A percentile compares a stretch with the other conserved stretches of the same genome.
Evolutionary conservation across 2,888 invertebrate genomes (phyloP).

Genomic region (Hypomecis atomaria): DNA sequence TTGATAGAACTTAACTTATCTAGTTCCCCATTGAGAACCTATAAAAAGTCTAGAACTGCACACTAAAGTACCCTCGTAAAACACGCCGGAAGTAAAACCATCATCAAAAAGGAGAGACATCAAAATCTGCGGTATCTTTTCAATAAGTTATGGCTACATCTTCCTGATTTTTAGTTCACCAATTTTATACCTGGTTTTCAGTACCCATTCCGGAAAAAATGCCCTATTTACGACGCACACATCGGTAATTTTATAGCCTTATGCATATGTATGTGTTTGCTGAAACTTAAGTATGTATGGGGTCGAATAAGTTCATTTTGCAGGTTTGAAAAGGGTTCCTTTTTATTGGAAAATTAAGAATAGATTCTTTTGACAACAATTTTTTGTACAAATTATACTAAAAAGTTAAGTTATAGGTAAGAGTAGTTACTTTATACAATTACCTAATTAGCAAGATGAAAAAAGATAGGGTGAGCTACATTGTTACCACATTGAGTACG

Average conservation of each 20-base stretch:
- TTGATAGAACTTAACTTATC: background rate
- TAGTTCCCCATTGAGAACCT: background rate
- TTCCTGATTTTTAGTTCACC: slow-evolving; percentile 31
- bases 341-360: background rate
- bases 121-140: slow-evolving; percentile 22
- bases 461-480: too few relatives aligned
- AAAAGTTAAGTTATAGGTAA: too few relatives aligned
- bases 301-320: slow-evolving; percentile 12
- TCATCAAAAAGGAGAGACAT: slow-evolving; percentile 16
- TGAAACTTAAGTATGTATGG: slow-evolving; percentile 11
- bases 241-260: slow-evolving; percentile 30
- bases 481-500: too few relatives aligned
- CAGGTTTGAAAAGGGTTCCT: background rate
- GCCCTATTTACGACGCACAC: slow-evolving; percentile 27
- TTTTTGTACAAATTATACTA: background rate
- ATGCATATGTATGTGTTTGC: slow-evolving; percentile 22
- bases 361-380: background rate
- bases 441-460: too few relatives aligned
- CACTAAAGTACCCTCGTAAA: slow-evolving; percentile 7
- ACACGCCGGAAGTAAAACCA: slow-evolving; percentile 9
- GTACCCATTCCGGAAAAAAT: slow-evolving; percentile 19
- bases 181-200: slow-evolving; percentile 33
- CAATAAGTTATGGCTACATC: slow-evolving; percentile 24
- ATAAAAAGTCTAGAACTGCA: background rate
- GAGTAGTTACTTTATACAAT: too few relatives aligned